Conservation (phyloP, 2,797 vertebrate genomes). For the Hyperoplus immaculatus region DNA sequence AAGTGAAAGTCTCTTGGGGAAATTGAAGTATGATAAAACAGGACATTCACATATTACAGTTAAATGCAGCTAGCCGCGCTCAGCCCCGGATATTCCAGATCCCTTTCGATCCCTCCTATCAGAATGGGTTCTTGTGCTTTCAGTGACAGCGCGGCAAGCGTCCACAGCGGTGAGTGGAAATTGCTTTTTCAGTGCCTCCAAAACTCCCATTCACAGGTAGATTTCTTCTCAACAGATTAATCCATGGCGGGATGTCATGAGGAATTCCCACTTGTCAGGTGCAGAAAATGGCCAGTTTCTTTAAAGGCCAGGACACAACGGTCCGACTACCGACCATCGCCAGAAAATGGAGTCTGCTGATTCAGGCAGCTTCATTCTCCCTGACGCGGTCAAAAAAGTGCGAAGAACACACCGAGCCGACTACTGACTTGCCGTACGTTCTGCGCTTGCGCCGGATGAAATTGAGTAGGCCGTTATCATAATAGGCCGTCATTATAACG, state of each 20-base stretch:
- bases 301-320: too few species aligned
- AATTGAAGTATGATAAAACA: conserved; percentile 73
- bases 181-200: conserved; percentile 43
- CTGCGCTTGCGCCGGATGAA: too few species aligned
- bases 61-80: conserved; percentile 42
- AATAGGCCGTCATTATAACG: too few species aligned
- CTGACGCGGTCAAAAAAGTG: too few species aligned
- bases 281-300: conserved; percentile 11
- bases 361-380: too few species aligned
- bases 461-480: too few species aligned
- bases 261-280: conserved; percentile 27
- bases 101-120: conserved; percentile 44
- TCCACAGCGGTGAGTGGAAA: conserved; percentile 41
- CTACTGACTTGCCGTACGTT: too few species aligned
- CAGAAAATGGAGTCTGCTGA: too few species aligned
- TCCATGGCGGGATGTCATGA: conserved; percentile 37
- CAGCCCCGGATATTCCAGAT: conserved; percentile 49
- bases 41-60: conserved; percentile 64
- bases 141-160: conserved; percentile 49
- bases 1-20: conserved; percentile 64
- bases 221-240: conserved; percentile 36
- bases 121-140: conserved; percentile 45
- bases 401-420: too few species aligned
- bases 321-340: too few species aligned
- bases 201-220: conserved; percentile 43